Base-by-base conservation (phyloP, 2,113 vertebrate species). In the Serinus canaria region DNA sequence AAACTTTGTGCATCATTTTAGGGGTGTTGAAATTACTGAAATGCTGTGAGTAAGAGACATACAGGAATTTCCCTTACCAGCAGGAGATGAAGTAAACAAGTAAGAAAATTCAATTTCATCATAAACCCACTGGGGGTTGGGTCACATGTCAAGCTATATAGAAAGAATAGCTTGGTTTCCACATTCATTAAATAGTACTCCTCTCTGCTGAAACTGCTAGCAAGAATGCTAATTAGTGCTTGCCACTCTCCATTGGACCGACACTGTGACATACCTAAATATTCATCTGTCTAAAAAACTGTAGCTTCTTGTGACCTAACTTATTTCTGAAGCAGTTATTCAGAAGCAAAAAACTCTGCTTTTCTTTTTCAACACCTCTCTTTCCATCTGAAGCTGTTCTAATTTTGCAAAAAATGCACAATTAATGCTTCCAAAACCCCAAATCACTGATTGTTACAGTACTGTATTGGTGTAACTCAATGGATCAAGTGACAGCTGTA, bases 1-100 rank as follows among this genome's bases (percentile, higher is more conserved):
- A 96, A 96, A 94, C 83, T 91, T 82, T 92, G 77, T 94, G 86
- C 86, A 93, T 84, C 44, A 35, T 95, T 95, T 91, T 82, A 89
- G 41, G 89, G 37, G 46, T 91, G 80, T 92, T 89, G 90, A 92
- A 94, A 95, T 93, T 25, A 59, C 82, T 83, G 75, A 80, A 96
- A 87, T 70, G 46, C 60, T 72, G 43, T 53, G 70, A 87, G 58
- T 52, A 80, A 77, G 94, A 93, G 85, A 78, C 83, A 90, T 44
- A 83, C 56, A 94, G 85, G 90, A 97, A 96, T 96, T 96, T 96
- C 90, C 88, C 76, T 88, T 83, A 69, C n/a, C 79, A 93, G 76
- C 58, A 92, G 69, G 44, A 88, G 90, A 58, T 58, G 85, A 95
- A 93, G 52, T 90, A 96, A 96, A 93, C 92, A 94, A 94, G 49